phyloP scores from a whole-genome alignment of 2,113 vertebrate species.

The Artemisiospiza belli region DNA sequence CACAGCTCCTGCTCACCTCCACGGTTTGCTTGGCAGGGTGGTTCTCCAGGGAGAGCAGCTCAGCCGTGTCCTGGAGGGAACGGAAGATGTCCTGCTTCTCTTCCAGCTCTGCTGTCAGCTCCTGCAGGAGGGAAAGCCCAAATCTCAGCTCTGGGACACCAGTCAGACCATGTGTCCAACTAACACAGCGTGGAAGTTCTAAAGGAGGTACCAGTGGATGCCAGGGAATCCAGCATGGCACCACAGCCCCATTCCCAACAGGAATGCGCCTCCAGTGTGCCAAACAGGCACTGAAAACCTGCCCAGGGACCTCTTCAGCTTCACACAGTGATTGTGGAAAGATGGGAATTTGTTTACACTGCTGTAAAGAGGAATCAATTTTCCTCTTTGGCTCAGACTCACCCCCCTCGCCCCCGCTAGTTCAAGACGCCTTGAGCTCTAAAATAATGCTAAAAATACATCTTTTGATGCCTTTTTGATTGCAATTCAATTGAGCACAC shows the following conservation, averaged over 20 bases:
- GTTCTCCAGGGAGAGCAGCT: slow-evolving; percentile 88
- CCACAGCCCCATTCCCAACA: rapidly evolving
- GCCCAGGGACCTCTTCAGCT: not conserved
- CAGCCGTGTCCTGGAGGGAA: slow-evolving; percentile 90
- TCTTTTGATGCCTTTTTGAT: not conserved
- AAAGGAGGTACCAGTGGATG: rapidly evolving
- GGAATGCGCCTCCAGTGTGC: not conserved
- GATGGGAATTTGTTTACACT: not conserved
- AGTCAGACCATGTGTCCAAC: rapidly evolving
- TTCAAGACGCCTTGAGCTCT: not conserved
- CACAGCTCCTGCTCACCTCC: slow-evolving; percentile 77
- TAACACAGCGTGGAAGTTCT: rapidly evolving
- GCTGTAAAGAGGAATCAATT: not conserved
- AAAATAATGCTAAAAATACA: not conserved
- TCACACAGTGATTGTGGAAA: not conserved
- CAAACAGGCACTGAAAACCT: not conserved
- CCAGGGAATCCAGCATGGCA: not conserved
- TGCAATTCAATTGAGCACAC: not conserved
- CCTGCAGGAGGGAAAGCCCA: slow-evolving; percentile 68
- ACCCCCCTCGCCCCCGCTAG: rapidly evolving
- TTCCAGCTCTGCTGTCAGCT: slow-evolving; percentile 87
- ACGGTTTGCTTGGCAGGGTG: slow-evolving; percentile 96
- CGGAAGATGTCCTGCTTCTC: slow-evolving; percentile 90
- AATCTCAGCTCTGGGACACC: not conserved
- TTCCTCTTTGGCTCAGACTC: not conserved